phyloP scores from a whole-genome alignment of 2,888 invertebrate genomes.

The Podotricha telesiphe region DNA sequence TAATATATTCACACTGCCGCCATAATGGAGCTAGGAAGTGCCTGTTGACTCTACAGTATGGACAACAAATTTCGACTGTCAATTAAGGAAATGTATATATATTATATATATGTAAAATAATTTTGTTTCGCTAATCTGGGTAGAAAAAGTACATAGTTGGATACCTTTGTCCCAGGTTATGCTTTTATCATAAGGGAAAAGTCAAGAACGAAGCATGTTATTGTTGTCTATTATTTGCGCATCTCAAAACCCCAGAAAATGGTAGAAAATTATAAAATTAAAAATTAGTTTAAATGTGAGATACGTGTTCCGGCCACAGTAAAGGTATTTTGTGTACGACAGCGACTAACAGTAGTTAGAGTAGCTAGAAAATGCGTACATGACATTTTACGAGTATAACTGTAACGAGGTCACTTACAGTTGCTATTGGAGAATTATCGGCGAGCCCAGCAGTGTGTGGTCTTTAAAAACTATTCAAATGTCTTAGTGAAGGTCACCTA shows the following conservation, averaged over 20 bases:
- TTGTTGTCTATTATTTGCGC: too few relatives aligned
- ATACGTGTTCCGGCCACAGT: conserved; percentile 46
- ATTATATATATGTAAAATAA: background rate
- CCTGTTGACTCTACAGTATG: background rate
- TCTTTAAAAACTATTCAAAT: conserved; percentile 54
- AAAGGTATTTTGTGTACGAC: conserved; percentile 48
- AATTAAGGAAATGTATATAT: background rate
- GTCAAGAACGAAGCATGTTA: too few relatives aligned
- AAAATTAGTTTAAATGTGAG: background rate
- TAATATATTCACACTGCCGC: background rate
- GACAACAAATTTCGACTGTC: background rate
- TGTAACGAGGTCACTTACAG: conserved; percentile 78
- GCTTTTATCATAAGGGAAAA: too few relatives aligned
- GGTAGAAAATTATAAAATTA: background rate
- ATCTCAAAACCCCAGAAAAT: background rate
- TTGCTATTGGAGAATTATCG: conserved; percentile 69
- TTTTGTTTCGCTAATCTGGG: background rate
- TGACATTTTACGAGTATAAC: conserved; percentile 74
- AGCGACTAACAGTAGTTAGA: conserved; percentile 54
- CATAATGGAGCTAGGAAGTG: background rate
- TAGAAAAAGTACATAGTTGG: background rate
- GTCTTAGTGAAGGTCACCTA: conserved; percentile 63
- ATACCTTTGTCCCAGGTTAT: too few relatives aligned
- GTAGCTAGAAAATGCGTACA: conserved; percentile 64
- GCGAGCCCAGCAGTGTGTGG: conserved; percentile 46